Conservation (phyloP, 2,797 vertebrate species). For the Tenualosa ilisha region DNA sequence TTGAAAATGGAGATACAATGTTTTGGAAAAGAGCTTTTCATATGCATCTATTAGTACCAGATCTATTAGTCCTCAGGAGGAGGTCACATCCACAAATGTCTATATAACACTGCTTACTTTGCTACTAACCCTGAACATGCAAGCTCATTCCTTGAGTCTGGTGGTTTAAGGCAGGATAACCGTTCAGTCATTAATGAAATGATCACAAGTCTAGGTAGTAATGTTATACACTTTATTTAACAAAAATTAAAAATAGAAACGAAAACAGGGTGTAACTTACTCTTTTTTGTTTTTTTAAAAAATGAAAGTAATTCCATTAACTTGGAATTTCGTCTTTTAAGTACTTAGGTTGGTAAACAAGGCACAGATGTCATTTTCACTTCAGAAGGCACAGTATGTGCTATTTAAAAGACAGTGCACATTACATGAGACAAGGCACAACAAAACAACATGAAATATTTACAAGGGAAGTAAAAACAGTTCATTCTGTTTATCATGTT, state of each 20-base stretch:
- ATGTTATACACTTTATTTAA: conserved; percentile 78
- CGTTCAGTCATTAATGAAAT: conserved; percentile 11
- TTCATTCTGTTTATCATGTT: background rate
- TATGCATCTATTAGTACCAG: background rate
- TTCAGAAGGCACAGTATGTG: conserved; percentile 12
- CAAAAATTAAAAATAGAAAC: conserved; percentile 42
- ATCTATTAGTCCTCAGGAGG: too few species aligned
- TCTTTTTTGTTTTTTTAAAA: conserved; percentile 39
- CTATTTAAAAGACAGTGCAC: background rate
- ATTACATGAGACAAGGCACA: conserved; percentile 17
- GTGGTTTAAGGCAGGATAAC: background rate
- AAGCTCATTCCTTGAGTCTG: background rate
- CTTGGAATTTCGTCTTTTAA: conserved; percentile 20
- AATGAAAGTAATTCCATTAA: conserved; percentile 40
- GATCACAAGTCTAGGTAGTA: conserved; percentile 64
- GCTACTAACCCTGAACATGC: background rate
- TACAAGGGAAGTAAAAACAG: background rate
- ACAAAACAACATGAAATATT: background rate
- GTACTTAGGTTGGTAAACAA: conserved; percentile 20
- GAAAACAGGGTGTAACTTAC: conserved; percentile 31
- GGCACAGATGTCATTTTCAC: conserved; percentile 18
- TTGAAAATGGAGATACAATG: too few species aligned
- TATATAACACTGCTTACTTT: background rate
- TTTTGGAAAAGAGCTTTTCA: too few species aligned
- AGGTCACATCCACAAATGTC: background rate